Evolutionary conservation across 2,797 vertebrate species (phyloP).

Genomic region (Lindbergichthys nudifrons): DNA sequence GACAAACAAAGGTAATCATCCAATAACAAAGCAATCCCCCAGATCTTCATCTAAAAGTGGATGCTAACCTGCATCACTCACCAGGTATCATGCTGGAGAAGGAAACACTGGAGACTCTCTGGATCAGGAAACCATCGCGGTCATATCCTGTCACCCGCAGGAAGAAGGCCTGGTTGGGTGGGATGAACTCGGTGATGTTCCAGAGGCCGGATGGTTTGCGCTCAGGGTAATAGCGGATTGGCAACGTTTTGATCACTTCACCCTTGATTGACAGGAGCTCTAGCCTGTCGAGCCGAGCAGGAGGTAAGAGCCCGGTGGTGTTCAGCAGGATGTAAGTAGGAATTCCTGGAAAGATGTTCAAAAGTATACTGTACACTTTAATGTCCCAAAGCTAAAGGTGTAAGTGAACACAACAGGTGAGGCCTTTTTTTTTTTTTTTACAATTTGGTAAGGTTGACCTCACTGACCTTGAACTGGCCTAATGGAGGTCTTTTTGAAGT

Average conservation of each 20-base stretch:
- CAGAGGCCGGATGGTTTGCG: constrained; percentile 90
- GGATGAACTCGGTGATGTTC: constrained; percentile 96
- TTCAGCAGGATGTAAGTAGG: constrained; percentile 96
- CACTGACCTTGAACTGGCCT: constrained; percentile 93
- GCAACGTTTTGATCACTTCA: constrained; percentile 89
- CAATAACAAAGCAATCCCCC: background rate
- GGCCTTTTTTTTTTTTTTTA: background rate
- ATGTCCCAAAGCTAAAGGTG: background rate
- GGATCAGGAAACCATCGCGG: constrained; percentile 90
- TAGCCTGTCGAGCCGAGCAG: constrained; percentile 90
- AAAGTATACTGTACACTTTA: background rate
- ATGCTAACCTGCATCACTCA: constrained; percentile 69
- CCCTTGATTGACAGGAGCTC: constrained; percentile 92
- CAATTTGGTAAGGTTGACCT: constrained; percentile 27
- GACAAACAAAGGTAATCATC: background rate
- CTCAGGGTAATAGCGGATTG: constrained; percentile 91
- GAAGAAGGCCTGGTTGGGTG: constrained; percentile 95
- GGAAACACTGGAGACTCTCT: constrained; percentile 96
- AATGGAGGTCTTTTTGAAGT: constrained; percentile 92
- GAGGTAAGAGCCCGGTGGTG: constrained; percentile 90
- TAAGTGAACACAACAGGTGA: constrained; percentile 42
- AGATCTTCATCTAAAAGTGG: constrained; percentile 3
- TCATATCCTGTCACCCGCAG: constrained; percentile 94
- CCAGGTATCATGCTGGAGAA: constrained; percentile 95
- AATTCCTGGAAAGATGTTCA: constrained; percentile 84